A percentile compares a stretch with the other conserved stretches of the same genome.
These are phyloP conservation scores for Nyctereutes procyonoides DNA, from an alignment of 2,113 vertebrate genomes.

Conservation along the genomic window DNA sequence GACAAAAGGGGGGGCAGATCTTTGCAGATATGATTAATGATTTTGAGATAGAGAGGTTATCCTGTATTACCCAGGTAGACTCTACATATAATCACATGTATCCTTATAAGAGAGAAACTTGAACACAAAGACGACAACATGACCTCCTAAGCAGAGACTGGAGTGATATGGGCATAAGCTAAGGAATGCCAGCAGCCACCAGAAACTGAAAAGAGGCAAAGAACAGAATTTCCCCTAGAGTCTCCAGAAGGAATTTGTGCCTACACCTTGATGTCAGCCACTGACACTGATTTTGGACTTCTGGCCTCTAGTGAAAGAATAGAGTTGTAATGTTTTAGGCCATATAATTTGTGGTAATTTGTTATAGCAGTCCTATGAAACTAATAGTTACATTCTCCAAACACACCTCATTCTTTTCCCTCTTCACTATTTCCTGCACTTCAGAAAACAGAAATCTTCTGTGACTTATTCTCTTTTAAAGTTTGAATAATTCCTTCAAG, in stretches of 20 bases:
- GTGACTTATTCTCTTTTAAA: background rate
- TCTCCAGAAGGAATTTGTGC: background rate
- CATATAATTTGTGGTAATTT: background rate
- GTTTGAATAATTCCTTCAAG: conserved; percentile 40
- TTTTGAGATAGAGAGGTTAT: background rate
- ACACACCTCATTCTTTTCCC: background rate
- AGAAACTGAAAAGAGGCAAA: background rate
- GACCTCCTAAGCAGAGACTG: background rate
- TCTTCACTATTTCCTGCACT: background rate
- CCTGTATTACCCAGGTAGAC: background rate
- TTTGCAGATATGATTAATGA: background rate
- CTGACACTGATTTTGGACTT: background rate
- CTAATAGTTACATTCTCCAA: background rate
- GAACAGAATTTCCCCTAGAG: background rate
- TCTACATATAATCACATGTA: background rate
- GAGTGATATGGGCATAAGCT: background rate
- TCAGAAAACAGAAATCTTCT: conserved; percentile 6
- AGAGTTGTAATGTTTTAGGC: background rate
- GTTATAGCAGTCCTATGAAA: background rate
- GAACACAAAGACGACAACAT: background rate
- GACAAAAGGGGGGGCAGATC: background rate
- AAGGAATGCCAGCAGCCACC: background rate
- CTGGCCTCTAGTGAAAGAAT: background rate
- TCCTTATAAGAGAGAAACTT: background rate
- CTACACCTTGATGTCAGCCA: background rate